A percentile compares a stretch with the other conserved stretches of the same genome.
These are phyloP conservation scores for Amia ocellicauda DNA, from an alignment of 2,113 vertebrate species.

Conservation along the genomic window DNA sequence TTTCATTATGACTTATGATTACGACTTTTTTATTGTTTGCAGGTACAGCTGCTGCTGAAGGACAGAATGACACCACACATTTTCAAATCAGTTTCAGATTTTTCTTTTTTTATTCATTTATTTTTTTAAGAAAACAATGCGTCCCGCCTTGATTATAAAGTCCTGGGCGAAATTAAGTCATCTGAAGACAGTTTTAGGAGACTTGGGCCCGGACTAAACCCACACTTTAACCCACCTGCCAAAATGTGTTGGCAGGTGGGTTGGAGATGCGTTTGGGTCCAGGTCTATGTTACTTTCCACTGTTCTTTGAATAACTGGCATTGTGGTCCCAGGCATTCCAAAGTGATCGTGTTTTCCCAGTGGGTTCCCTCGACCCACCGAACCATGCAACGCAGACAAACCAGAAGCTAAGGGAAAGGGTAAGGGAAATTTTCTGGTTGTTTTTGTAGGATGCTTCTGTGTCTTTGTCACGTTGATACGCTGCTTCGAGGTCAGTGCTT, in stretches of 20 bases:
- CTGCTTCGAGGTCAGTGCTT: not conserved
- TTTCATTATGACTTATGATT: too few relatives aligned
- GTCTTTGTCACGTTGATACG: not conserved
- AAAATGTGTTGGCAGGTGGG: too few relatives aligned
- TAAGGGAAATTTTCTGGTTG: not conserved
- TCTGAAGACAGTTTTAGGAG: too few relatives aligned
- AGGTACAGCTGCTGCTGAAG: not conserved
- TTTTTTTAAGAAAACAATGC: constrained; percentile 3
- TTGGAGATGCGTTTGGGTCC: too few relatives aligned
- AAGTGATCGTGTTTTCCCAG: not conserved
- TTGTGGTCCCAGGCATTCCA: too few relatives aligned
- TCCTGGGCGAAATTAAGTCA: too few relatives aligned
- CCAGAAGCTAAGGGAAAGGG: not conserved
- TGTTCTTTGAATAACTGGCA: too few relatives aligned
- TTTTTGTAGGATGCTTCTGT: not conserved
- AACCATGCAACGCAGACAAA: constrained; percentile 7
- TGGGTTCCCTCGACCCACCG: not conserved
- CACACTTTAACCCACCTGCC: too few relatives aligned
- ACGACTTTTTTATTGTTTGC: too few relatives aligned
- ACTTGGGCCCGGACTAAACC: too few relatives aligned
- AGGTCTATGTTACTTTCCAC: too few relatives aligned
- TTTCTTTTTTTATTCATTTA: not conserved
- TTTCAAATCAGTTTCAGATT: not conserved
- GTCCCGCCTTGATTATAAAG: not conserved
- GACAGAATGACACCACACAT: not conserved